Conservation (phyloP, 2,113 vertebrate genomes). For the Empidonax traillii region DNA sequence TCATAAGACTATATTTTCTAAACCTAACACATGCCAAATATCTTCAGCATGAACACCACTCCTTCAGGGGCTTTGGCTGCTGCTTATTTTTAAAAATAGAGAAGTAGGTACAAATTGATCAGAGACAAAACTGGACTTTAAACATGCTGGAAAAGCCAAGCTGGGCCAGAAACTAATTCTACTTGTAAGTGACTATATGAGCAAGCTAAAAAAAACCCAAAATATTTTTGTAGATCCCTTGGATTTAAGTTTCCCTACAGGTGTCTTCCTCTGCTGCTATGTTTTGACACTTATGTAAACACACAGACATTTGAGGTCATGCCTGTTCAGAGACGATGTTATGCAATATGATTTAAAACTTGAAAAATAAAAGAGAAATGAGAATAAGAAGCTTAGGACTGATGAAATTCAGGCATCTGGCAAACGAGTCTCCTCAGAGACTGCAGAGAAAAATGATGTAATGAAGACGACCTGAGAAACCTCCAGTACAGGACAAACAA, state of each 20-base stretch:
- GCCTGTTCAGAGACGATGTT: background rate
- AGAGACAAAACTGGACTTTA: background rate
- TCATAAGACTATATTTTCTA: background rate
- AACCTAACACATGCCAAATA: background rate
- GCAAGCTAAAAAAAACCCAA: background rate
- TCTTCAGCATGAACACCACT: background rate
- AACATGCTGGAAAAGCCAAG: background rate
- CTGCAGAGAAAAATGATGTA: background rate
- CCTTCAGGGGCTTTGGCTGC: background rate
- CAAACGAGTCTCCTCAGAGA: background rate
- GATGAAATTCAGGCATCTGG: slow-evolving; percentile 20
- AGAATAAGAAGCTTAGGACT: background rate
- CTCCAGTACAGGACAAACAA: background rate
- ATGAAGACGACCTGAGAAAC: background rate
- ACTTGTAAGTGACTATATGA: background rate
- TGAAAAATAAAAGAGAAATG: slow-evolving; percentile 12
- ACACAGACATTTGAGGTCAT: background rate
- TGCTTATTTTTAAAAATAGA: slow-evolving; percentile 35
- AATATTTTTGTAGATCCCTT: background rate
- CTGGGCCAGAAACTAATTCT: background rate
- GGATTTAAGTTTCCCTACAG: background rate
- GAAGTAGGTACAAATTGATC: slow-evolving; percentile 15
- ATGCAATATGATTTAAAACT: slow-evolving; percentile 1
- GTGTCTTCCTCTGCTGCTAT: background rate
- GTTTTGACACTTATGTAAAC: background rate